These are phyloP conservation scores for Peromyscus melanophrys DNA, from an alignment of 2,797 vertebrate species.

Conservation along the genomic window DNA sequence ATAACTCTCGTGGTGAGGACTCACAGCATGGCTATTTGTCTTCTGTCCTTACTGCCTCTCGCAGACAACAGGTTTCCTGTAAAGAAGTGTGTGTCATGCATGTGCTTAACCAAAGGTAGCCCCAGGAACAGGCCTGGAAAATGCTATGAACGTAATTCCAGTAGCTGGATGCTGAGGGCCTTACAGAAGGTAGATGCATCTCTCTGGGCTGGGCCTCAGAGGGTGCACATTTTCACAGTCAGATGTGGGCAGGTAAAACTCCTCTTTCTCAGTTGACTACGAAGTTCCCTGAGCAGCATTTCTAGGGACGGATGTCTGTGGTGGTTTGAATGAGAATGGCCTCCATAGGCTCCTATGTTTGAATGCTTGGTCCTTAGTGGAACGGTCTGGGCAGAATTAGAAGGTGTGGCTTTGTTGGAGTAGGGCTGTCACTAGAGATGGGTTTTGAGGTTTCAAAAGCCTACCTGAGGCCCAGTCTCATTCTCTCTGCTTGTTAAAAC, in stretches of 20 bases:
- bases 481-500: background rate
- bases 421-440: too few species aligned
- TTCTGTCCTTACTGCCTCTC: constrained; percentile 12
- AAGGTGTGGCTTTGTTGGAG: background rate
- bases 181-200: background rate
- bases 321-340: background rate
- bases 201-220: background rate
- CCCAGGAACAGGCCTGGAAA: background rate
- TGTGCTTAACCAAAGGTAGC: background rate
- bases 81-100: background rate
- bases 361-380: background rate
- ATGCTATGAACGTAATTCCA: background rate
- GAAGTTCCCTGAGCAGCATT: background rate
- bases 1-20: constrained; percentile 35
- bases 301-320: too few species aligned
- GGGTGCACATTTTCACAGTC: background rate
- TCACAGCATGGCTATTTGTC: background rate
- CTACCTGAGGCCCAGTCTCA: background rate
- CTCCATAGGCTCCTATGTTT: background rate
- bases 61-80: background rate
- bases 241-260: background rate
- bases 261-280: background rate
- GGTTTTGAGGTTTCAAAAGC: background rate
- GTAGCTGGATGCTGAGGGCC: background rate
- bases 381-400: background rate